These are phyloP conservation scores for Drosophila borealis DNA, from an alignment of 2,888 invertebrate genomes.

Conservation along the genomic window DNA sequence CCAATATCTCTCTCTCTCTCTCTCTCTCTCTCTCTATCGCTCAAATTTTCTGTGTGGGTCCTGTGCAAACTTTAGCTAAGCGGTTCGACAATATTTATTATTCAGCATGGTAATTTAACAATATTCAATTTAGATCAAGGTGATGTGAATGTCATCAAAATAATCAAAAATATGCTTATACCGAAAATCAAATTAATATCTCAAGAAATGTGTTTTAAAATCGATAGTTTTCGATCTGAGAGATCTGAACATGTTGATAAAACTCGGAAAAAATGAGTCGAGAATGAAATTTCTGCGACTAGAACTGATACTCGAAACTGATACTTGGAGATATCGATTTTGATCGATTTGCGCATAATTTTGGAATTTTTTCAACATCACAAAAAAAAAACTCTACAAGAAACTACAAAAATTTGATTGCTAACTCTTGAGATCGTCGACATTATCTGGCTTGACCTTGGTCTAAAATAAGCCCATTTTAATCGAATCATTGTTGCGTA, in stretches of 20 bases:
- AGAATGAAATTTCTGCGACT: no score
- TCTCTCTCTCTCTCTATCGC: not conserved
- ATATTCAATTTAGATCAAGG: not conserved
- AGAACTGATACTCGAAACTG: no score
- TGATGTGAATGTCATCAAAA: not conserved
- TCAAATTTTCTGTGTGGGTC: not conserved
- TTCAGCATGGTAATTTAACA: slow-evolving; percentile 27
- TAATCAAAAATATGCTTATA: not conserved
- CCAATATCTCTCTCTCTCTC: not conserved
- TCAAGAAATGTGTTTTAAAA: no score
- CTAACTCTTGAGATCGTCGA: no score
- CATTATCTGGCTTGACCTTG: no score
- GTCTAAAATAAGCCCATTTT: no score
- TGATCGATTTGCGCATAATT: no score
- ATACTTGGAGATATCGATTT: no score
- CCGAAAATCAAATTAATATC: not conserved
- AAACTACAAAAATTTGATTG: no score
- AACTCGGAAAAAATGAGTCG: not conserved
- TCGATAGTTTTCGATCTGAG: not conserved
- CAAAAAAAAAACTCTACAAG: no score
- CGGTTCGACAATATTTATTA: slow-evolving; percentile 33
- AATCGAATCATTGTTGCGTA: no score
- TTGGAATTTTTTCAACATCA: no score
- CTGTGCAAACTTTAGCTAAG: slow-evolving; percentile 24
- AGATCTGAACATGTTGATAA: not conserved